Conservation (phyloP, 2,113 vertebrate species). For the Platichthys flesus region DNA sequence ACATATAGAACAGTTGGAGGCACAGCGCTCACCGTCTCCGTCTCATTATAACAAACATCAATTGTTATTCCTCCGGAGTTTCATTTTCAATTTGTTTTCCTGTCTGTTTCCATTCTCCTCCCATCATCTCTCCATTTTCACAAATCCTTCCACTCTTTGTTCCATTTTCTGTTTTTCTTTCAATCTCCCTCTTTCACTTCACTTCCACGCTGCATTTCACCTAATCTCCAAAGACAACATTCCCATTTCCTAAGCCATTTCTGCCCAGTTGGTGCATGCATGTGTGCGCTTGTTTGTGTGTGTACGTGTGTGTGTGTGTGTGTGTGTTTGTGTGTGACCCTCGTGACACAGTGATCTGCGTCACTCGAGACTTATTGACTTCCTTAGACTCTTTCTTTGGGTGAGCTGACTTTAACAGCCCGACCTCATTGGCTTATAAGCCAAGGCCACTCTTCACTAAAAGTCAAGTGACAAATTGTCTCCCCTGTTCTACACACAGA, state of each 20-base stretch:
- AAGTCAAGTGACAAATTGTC: constrained; percentile 61
- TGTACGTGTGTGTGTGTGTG: constrained; percentile 10
- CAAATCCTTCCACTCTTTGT: background rate
- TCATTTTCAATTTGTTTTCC: constrained; percentile 10
- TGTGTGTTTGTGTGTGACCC: constrained; percentile 41
- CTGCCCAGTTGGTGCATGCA: background rate
- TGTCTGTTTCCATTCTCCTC: constrained; percentile 23
- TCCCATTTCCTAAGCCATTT: constrained; percentile 19
- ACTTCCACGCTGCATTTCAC: constrained; percentile 29
- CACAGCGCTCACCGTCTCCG: background rate
- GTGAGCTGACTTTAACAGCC: constrained; percentile 58
- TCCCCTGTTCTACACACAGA: constrained; percentile 21
- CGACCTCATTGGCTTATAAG: constrained; percentile 45
- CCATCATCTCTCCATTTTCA: constrained; percentile 11
- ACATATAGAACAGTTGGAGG: background rate
- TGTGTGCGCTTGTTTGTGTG: constrained; percentile 17
- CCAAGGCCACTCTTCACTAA: constrained; percentile 32
- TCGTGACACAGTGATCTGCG: constrained; percentile 62
- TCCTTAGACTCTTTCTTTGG: constrained; percentile 39
- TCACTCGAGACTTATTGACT: constrained; percentile 63
- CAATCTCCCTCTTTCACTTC: constrained; percentile 28
- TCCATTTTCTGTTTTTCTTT: constrained; percentile 31
- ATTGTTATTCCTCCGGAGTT: constrained; percentile 27
- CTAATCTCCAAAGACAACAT: constrained; percentile 41
- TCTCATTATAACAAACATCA: constrained; percentile 9